These are phyloP conservation scores for Drosophila ananassae DNA, from an alignment of 1,140 invertebrate genomes.

Conservation along the genomic window DNA sequence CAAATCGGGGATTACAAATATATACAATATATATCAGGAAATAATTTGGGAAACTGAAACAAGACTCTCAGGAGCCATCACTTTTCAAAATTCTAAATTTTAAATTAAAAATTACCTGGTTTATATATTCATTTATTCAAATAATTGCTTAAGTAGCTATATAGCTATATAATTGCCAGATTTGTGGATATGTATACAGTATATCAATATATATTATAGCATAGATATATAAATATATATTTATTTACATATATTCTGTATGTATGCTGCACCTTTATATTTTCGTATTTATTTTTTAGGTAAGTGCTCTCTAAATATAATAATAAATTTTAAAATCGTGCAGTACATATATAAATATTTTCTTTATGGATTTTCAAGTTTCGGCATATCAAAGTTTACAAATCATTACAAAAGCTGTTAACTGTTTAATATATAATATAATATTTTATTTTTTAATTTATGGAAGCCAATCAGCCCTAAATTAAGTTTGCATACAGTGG, in stretches of 20 bases:
- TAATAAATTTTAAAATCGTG: constrained; percentile 14
- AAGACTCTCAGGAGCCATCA: too few relatives aligned
- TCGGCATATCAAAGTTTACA: constrained; percentile 10
- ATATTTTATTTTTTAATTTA: neutral
- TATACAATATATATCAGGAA: neutral
- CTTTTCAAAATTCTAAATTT: too few relatives aligned
- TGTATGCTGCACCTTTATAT: constrained; percentile 14
- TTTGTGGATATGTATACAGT: constrained; percentile 29
- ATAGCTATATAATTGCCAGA: constrained; percentile 28
- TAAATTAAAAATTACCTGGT: neutral
- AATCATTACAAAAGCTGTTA: constrained; percentile 20
- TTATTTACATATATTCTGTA: constrained; percentile 6
- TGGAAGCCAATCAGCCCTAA: constrained; percentile 4
- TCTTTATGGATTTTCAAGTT: neutral
- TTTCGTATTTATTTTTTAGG: neutral
- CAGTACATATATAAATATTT: constrained; percentile 1
- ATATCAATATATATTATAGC: constrained; percentile 8
- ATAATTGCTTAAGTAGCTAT: constrained; percentile 6
- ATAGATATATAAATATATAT: constrained; percentile 5
- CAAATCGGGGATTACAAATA: neutral
- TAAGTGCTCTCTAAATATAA: neutral
- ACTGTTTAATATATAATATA: constrained; percentile 7
- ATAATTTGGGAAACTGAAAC: neutral
- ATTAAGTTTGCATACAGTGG: constrained; percentile 2
- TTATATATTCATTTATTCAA: constrained; percentile 12